Evolutionary conservation across 1,140 invertebrate genomes (phyloP).

Genomic region (Eumeta japonica): DNA sequence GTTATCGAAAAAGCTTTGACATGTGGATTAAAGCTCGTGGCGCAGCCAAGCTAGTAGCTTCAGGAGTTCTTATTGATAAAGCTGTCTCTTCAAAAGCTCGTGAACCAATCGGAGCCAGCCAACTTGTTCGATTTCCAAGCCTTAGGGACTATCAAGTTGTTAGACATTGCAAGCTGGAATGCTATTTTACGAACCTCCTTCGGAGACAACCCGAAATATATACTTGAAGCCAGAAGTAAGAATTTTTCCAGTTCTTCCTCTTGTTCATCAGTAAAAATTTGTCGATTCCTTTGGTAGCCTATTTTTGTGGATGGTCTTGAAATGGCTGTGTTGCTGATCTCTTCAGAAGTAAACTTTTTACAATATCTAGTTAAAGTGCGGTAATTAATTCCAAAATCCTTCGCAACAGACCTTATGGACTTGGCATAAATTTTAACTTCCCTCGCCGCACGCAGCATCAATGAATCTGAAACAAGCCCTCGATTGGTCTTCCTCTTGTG

Average conservation of each 20-base stretch:
- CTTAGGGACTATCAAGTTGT: conserved; percentile 11
- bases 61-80: neutral
- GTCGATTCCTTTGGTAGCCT: too few relatives aligned
- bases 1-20: conserved; percentile 1
- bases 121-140: conserved; percentile 11
- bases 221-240: conserved; percentile 11
- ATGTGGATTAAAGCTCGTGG: too few relatives aligned
- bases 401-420: conserved; percentile 4
- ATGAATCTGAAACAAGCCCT: neutral
- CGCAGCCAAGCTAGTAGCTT: neutral
- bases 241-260: neutral
- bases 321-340: conserved; percentile 3
- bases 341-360: conserved; percentile 3
- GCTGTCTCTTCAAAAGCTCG: neutral
- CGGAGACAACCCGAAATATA: conserved; percentile 15
- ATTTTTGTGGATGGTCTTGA: too few relatives aligned
- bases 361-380: conserved; percentile 3
- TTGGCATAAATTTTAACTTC: neutral
- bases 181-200: conserved; percentile 13
- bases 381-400: conserved; percentile 4
- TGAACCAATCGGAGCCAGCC: conserved; percentile 1
- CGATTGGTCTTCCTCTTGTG: too few relatives aligned
- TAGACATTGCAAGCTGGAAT: conserved; percentile 13
- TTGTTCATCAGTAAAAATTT: too few relatives aligned
- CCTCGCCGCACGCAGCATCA: neutral